Percentiles rank a stretch among this genome's conserved stretches.
These are phyloP conservation scores for Steatocranus sp. DNA, from an alignment of 2,797 vertebrate species.

Conservation along the genomic window DNA sequence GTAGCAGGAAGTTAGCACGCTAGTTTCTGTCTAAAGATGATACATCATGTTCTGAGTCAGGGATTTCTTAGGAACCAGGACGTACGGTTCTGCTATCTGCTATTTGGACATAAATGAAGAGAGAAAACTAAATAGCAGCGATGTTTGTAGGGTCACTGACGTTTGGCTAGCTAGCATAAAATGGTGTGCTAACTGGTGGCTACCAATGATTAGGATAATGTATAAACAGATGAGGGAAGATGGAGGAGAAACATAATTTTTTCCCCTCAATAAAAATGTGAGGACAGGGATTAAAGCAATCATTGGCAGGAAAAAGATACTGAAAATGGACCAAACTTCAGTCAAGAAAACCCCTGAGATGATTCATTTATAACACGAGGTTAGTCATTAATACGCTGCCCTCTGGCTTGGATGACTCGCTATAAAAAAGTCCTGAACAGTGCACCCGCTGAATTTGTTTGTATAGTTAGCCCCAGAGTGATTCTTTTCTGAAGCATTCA, in stretches of 20 bases:
- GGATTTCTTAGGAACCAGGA: neutral
- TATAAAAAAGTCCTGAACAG: neutral
- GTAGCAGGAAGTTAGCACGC: neutral
- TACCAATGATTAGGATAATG: neutral
- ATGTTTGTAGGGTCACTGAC: neutral
- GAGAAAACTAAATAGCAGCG: accelerated
- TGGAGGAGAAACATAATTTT: neutral
- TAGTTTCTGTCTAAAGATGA: neutral
- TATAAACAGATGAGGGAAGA: neutral
- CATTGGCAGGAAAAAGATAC: neutral
- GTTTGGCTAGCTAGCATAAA: neutral
- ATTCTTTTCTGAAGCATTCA: neutral
- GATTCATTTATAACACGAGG: neutral
- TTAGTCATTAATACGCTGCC: neutral
- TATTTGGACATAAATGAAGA: neutral
- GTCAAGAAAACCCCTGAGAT: neutral
- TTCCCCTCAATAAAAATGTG: neutral
- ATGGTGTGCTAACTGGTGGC: neutral
- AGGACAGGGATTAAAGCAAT: neutral
- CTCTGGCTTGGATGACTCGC: neutral
- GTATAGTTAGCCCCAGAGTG: neutral
- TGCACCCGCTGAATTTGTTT: neutral
- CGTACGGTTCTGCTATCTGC: neutral
- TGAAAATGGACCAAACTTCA: neutral
- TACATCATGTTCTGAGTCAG: neutral